Evolutionary conservation across 2,888 invertebrate species (phyloP), one percentile per base, ranked within the genome.

Genomic region (Harmothoe impar): DNA sequence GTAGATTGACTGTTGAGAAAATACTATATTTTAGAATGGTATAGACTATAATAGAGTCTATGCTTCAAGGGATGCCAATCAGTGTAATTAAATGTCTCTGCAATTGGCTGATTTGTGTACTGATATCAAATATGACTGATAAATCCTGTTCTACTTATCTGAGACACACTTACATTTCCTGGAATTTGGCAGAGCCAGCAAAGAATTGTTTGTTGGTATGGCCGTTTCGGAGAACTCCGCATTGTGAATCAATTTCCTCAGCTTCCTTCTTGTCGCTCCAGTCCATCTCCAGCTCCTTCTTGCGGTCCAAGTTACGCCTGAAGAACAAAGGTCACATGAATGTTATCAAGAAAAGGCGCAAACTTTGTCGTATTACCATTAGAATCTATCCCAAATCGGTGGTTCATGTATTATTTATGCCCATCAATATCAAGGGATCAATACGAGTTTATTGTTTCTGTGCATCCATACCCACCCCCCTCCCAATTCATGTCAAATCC

Each of bases 221-320:
- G 96, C 97, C 94, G 97, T 98, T 97, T 91, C 97, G 97, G 10
- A 98, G 96, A 17, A 97, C 96, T 77, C 97, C 96, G 95, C 97
- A 97, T 0, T 96, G 96, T 0, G 97, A 96, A 93, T 98, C 98
- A 3, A 98, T 97, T 93, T 97, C 97, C 94, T 98, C 97, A 0
- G 98, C 97, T 94, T 98, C 97, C 91, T 97, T 97, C 96, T 99
- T 99, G 94, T 98, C 98, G 94, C 98, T 98, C 98, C 98, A 98
- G 95, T 98, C 98, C 94, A 97, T 97, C 96, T 99, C 98, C 91
- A 98, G 96, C 78, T 97, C 97, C 93, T 97, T 97, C 95, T 98
- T 98, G 0, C 97, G 97, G 25, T 98, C 97, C 94, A 98, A 97
- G 94, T 98, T 97, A 93, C 97, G 97, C 51, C 97, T 96, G 91